Evolutionary conservation across 2,888 invertebrate genomes (phyloP).

Genomic region (Agonopterix heracliana): DNA sequence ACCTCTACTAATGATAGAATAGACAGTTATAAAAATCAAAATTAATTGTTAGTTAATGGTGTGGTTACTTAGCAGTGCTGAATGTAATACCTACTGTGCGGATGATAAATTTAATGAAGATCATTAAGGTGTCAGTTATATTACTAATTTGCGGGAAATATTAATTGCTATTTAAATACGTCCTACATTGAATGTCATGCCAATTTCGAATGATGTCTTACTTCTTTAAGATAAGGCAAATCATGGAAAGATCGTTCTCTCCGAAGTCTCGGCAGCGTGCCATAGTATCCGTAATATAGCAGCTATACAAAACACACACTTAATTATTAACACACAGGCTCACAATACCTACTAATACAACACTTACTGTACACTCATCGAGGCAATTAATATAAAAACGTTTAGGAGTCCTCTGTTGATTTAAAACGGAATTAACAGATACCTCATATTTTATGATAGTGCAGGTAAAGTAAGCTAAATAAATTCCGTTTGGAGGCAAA

Average conservation of each 20-base stretch:
- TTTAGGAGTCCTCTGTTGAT: too few relatives aligned
- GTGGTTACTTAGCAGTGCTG: constrained; percentile 19
- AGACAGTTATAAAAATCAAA: too few relatives aligned
- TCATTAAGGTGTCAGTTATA: constrained; percentile 19
- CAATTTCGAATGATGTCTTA: constrained; percentile 68
- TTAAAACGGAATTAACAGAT: too few relatives aligned
- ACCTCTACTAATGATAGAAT: too few relatives aligned
- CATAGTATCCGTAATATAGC: constrained; percentile 83
- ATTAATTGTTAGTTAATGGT: constrained; percentile 18
- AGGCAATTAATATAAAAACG: too few relatives aligned
- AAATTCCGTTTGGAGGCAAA: too few relatives aligned
- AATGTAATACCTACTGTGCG: constrained; percentile 21
- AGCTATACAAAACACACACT: constrained; percentile 73
- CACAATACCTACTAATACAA: constrained; percentile 1
- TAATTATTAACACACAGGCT: constrained; percentile 18
- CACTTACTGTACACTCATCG: constrained; percentile 6
- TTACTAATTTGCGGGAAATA: constrained; percentile 21
- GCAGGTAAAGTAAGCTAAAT: too few relatives aligned
- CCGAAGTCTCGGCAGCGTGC: constrained; percentile 83
- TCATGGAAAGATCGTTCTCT: constrained; percentile 89
- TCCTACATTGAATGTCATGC: constrained; percentile 38
- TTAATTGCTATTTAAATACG: constrained; percentile 21
- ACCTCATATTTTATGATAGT: too few relatives aligned
- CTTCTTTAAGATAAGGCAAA: constrained; percentile 85
- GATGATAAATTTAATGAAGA: constrained; percentile 9